These are phyloP conservation scores for Pardosa pseudoannulata DNA, from an alignment of 2,888 invertebrate species.

Conservation along the genomic window DNA sequence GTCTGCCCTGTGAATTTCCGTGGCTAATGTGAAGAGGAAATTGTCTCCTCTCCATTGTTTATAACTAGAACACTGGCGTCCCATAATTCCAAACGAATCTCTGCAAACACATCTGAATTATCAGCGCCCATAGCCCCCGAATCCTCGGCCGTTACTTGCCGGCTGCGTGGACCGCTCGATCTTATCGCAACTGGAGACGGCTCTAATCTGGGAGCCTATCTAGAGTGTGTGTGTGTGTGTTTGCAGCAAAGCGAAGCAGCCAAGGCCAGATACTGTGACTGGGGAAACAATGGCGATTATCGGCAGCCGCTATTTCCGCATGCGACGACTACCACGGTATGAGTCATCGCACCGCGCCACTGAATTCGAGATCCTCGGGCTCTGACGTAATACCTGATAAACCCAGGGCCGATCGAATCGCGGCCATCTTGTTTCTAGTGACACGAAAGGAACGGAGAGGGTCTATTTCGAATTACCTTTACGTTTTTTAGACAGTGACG, in stretches of 20 bases:
- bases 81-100: too few relatives aligned
- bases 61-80: too few relatives aligned
- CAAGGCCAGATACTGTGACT: slow-evolving; percentile 35
- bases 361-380: background rate
- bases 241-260: background rate
- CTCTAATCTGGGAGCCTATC: background rate
- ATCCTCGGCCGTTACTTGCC: too few relatives aligned
- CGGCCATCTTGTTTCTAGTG: slow-evolving; percentile 18
- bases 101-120: too few relatives aligned
- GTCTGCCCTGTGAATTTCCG: too few relatives aligned
- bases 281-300: slow-evolving; percentile 50
- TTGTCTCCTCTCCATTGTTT: too few relatives aligned
- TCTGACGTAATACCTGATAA: background rate
- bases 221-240: background rate
- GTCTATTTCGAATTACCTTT: too few relatives aligned
- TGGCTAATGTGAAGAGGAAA: too few relatives aligned
- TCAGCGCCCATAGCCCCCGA: too few relatives aligned
- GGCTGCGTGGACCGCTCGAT: too few relatives aligned
- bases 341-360: slow-evolving; percentile 31
- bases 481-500: too few relatives aligned
- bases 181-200: background rate
- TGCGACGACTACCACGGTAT: slow-evolving; percentile 5
- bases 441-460: too few relatives aligned
- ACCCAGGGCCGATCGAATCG: background rate
- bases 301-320: slow-evolving; percentile 47